These are phyloP conservation scores for Macrotus californicus DNA, from an alignment of 2,113 vertebrate genomes.

Conservation along the genomic window DNA sequence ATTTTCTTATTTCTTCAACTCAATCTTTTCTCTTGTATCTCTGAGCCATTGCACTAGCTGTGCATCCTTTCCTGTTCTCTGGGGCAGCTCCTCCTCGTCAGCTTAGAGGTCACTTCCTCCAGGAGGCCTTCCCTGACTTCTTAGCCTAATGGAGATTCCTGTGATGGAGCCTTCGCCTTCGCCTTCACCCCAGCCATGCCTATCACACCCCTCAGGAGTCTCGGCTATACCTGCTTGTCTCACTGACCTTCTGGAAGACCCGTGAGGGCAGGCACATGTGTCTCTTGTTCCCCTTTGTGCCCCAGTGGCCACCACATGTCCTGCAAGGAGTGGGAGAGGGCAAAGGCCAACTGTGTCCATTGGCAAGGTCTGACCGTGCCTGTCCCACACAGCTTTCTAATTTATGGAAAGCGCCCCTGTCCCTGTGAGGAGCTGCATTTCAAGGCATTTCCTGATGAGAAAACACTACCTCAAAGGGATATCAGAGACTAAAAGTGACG, in stretches of 20 bases:
- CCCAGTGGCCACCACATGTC: neutral
- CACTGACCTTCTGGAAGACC: neutral
- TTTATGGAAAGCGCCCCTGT: neutral
- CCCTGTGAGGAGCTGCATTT: neutral
- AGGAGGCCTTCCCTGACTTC: neutral
- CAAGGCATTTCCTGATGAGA: neutral
- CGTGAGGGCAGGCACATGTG: accelerated
- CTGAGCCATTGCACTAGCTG: neutral
- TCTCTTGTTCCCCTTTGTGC: neutral
- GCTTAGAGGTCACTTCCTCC: neutral
- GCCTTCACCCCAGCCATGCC: too few relatives aligned
- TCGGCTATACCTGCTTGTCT: neutral
- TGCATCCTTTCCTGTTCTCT: neutral
- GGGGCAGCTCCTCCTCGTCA: neutral
- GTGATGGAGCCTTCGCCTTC: too few relatives aligned
- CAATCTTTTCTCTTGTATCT: neutral
- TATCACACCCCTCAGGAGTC: accelerated
- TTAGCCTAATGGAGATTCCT: neutral
- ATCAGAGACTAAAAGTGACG: neutral
- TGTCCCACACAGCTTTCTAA: neutral
- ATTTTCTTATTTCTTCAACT: neutral
- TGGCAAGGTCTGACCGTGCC: neutral
- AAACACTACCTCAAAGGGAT: neutral
- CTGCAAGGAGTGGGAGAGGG: neutral
- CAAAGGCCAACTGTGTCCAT: neutral